These are phyloP conservation scores for Scelioninae gen. 1 DNA, from an alignment of 2,888 invertebrate genomes.

Conservation along the genomic window DNA sequence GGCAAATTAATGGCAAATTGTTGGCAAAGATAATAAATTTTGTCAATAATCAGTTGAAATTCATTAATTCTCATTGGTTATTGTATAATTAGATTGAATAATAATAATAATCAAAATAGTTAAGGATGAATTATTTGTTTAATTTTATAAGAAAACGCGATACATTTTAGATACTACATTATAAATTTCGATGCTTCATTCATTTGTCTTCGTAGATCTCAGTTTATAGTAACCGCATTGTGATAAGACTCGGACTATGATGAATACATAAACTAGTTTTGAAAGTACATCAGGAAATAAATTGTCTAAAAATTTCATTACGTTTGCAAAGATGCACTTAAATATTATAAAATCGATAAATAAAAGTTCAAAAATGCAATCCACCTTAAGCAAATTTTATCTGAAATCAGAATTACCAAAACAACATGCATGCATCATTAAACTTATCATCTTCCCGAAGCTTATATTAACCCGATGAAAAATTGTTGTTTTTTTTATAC, in stretches of 20 bases:
- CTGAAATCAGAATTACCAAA: background rate
- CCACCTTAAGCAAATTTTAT: background rate
- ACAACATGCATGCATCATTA: background rate
- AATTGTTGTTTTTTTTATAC: constrained; percentile 28
- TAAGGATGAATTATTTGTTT: too few species aligned
- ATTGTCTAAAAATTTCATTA: background rate
- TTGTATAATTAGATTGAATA: too few species aligned
- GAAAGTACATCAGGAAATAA: constrained; percentile 1
- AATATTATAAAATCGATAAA: background rate
- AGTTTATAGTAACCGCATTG: constrained; percentile 18
- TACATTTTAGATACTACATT: too few species aligned
- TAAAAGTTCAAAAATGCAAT: background rate
- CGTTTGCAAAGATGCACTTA: background rate
- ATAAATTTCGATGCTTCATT: constrained; percentile 4
- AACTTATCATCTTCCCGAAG: constrained; percentile 8
- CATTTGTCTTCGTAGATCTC: constrained; percentile 27
- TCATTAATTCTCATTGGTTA: too few species aligned
- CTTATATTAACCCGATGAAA: constrained; percentile 21
- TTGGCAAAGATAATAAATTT: too few species aligned
- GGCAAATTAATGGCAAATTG: too few species aligned
- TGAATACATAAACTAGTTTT: constrained; percentile 15
- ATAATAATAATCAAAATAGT: too few species aligned
- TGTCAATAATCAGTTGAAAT: too few species aligned
- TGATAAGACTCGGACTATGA: constrained; percentile 17
- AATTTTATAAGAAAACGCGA: too few species aligned